phyloP scores from a whole-genome alignment of 2,797 vertebrate species.

The Thaleichthys pacificus region DNA sequence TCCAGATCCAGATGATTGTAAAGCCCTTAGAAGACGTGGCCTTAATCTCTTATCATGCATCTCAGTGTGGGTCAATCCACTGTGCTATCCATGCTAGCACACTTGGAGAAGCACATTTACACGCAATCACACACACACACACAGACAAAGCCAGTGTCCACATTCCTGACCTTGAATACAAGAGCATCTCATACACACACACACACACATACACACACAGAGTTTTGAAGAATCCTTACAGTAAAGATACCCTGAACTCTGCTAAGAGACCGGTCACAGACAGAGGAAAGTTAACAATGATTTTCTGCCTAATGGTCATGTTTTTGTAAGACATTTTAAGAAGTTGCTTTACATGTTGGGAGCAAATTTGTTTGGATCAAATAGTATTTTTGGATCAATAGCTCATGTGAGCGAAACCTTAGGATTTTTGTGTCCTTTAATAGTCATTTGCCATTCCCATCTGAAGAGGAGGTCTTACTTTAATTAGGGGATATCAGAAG shows the following conservation, averaged over 20 bases:
- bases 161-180: constrained; percentile 61
- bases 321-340: constrained; percentile 63
- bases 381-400: constrained; percentile 67
- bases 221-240: constrained; percentile 48
- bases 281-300: constrained; percentile 48
- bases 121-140: constrained; percentile 54
- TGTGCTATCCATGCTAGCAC: constrained; percentile 34
- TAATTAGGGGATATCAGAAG: constrained; percentile 44
- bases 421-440: constrained; percentile 54
- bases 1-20: constrained; percentile 66
- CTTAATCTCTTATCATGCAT: constrained; percentile 78
- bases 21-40: constrained; percentile 77
- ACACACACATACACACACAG: constrained; percentile 43
- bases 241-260: constrained; percentile 25
- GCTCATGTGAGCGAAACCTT: constrained; percentile 56
- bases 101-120: constrained; percentile 27
- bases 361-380: constrained; percentile 74
- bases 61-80: constrained; percentile 67
- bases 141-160: constrained; percentile 57
- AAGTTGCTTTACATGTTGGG: constrained; percentile 63
- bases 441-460: constrained; percentile 72
- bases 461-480: constrained; percentile 65
- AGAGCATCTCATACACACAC: constrained; percentile 45
- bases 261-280: constrained; percentile 48
- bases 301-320: constrained; percentile 51